A percentile compares a stretch with the other conserved stretches of the same genome.
Conservation (phyloP, 2,888 invertebrate genomes). For the Margaritifera margaritifera region DNA sequence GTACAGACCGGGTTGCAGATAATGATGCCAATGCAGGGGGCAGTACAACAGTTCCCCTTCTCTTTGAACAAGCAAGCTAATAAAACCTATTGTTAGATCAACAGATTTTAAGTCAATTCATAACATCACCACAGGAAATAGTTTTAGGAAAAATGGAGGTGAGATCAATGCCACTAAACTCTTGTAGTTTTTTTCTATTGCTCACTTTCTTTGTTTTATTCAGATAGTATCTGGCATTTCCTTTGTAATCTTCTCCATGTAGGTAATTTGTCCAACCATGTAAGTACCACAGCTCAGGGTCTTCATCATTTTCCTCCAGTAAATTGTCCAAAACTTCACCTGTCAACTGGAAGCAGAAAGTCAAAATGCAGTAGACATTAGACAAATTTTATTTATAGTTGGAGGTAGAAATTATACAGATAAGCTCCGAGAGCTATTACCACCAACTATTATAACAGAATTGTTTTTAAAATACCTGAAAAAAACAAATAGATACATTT, state of each 20-base stretch:
- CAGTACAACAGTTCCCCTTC: no score
- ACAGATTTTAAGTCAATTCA: no score
- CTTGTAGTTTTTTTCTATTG: background rate
- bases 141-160: no score
- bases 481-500: background rate
- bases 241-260: slow-evolving; percentile 70
- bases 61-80: no score
- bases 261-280: slow-evolving; percentile 73
- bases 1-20: no score
- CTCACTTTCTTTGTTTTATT: slow-evolving; percentile 70
- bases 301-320: slow-evolving; percentile 73
- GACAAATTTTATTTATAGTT: background rate
- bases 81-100: no score
- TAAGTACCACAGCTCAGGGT: slow-evolving; percentile 74
- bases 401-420: background rate
- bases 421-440: background rate
- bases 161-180: no score
- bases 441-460: background rate
- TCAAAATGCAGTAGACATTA: background rate
- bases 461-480: background rate
- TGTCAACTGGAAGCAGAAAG: slow-evolving; percentile 59
- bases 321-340: slow-evolving; percentile 72
- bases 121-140: no score
- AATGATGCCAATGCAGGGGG: no score
- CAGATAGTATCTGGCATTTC: slow-evolving; percentile 70